Percentiles rank a stretch among this genome's conserved stretches.
Evolutionary conservation across 2,797 vertebrate species (phyloP).

Genomic region (Tapera naevia): DNA sequence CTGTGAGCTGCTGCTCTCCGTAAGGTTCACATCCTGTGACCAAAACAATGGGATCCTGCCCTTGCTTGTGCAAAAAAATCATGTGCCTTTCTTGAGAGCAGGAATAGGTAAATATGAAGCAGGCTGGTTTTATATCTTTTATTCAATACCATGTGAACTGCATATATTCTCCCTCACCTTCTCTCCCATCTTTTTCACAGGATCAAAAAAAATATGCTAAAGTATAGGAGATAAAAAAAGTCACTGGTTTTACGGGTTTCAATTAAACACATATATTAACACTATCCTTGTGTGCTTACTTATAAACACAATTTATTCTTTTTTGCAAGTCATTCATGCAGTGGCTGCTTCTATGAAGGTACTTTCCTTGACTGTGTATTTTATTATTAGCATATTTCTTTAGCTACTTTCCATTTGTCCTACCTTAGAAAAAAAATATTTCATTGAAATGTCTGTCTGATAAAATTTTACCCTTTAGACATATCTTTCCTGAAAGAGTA

Average conservation of each 20-base stretch:
- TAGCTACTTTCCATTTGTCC: conserved; percentile 51
- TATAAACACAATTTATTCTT: conserved; percentile 58
- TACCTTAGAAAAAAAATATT: conserved; percentile 68
- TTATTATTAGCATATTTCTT: conserved; percentile 70
- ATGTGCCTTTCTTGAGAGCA: background rate
- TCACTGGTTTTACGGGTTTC: conserved; percentile 36
- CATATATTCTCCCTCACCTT: background rate
- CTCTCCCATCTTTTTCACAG: background rate
- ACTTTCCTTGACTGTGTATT: conserved; percentile 44
- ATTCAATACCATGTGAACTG: background rate
- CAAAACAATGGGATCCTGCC: rapidly evolving
- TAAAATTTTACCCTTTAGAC: conserved; percentile 64
- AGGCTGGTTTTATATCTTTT: background rate
- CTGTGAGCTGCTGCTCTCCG: rapidly evolving
- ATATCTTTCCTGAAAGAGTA: conserved; percentile 59
- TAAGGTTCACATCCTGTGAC: background rate
- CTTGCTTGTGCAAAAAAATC: background rate
- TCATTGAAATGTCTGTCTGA: conserved; percentile 59
- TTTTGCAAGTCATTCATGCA: conserved; percentile 23
- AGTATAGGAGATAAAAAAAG: background rate
- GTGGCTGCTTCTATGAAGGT: conserved; percentile 6
- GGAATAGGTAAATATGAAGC: background rate
- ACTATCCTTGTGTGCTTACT: conserved; percentile 10
- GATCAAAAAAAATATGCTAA: conserved; percentile 31
- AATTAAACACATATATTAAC: conserved; percentile 63